Base-by-base conservation (phyloP, 2,113 vertebrate genomes). In the Poeciliopsis prolifica region DNA sequence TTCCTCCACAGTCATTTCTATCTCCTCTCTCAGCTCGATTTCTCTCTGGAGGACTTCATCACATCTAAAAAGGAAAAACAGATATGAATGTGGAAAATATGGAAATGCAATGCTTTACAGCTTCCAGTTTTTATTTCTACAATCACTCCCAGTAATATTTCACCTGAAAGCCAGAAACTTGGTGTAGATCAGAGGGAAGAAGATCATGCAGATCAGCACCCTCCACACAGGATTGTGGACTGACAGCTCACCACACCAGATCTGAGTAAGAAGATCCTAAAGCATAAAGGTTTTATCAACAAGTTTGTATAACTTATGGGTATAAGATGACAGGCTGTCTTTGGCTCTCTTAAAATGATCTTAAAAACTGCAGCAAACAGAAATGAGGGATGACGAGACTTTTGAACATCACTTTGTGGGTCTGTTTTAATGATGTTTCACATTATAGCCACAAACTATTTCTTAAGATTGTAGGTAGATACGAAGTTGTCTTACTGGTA, bases 211-310 rank as follows among this genome's bases (percentile, higher is more conserved):
- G 1, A 89, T 13, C 0, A 96, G 77, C 24, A 99, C 89, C 42
- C 88, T 89, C 96, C 97, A 99, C 4, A 96, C 91, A 9, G 93
- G 90, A 0, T 96, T 99, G 86, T 96, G 95, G 78, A 97, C 95
- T 0, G 94, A 93, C 54, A 99, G 93, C 89, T 97, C 95, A 0
- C 98, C 97, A 94, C 95, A 99, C 98, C 98, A 99, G 86, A 98
- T 97, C 91, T 96, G 96, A 79, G 97, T 99, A 74, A 99, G 92
- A 68, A 97, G 95, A 83, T 94, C 95, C 98, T 99, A 83, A 0
- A 78, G 83, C 54, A 85, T 4, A 54, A 4, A 63, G 3, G 22
- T 54, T 22, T n/a, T 54, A 54, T 54, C 22, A 54, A 54, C n/a
- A 10, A 2, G 22, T 54, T 7, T 54, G 6, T 24, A 54, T 0